Percentiles rank a stretch among this genome's conserved stretches.
Conservation (phyloP, 2,797 vertebrate genomes). For the Chelonia mydas region DNA sequence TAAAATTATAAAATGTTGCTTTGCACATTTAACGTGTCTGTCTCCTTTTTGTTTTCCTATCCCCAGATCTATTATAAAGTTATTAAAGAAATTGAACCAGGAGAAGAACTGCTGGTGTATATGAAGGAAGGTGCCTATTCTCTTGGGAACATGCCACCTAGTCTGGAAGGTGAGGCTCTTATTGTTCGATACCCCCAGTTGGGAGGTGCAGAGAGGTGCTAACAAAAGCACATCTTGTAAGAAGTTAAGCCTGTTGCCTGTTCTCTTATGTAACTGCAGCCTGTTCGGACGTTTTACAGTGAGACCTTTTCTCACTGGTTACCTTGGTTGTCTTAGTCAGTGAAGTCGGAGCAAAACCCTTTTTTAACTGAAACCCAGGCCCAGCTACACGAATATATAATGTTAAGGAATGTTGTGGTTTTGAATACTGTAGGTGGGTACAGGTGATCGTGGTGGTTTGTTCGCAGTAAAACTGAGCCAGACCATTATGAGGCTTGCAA, state of each 20-base stretch:
- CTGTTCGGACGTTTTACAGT: background rate
- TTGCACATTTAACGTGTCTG: constrained; percentile 33
- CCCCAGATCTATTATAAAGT: constrained; percentile 96
- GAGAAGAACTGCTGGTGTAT: constrained; percentile 96
- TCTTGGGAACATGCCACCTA: constrained; percentile 92
- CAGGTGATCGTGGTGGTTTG: background rate
- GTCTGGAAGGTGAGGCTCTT: constrained; percentile 94
- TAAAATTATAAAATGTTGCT: background rate
- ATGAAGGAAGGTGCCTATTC: constrained; percentile 95
- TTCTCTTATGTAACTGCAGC: background rate
- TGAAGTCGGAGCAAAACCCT: fast-evolving
- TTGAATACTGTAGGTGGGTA: background rate
- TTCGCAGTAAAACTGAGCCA: background rate
- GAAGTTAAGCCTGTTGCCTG: background rate
- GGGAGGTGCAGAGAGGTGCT: background rate
- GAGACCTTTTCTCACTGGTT: background rate
- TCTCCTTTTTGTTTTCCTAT: constrained; percentile 51
- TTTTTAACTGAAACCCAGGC: background rate
- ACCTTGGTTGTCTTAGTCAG: background rate
- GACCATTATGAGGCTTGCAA: background rate
- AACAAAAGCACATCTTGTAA: background rate
- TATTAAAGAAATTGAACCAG: constrained; percentile 95
- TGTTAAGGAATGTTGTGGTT: background rate
- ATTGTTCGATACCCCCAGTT: background rate
- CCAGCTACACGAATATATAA: background rate